Evolutionary conservation across 2,888 invertebrate species (phyloP), one percentile per base, ranked within the genome.

Genomic region (Flabesymbios commensalis): DNA sequence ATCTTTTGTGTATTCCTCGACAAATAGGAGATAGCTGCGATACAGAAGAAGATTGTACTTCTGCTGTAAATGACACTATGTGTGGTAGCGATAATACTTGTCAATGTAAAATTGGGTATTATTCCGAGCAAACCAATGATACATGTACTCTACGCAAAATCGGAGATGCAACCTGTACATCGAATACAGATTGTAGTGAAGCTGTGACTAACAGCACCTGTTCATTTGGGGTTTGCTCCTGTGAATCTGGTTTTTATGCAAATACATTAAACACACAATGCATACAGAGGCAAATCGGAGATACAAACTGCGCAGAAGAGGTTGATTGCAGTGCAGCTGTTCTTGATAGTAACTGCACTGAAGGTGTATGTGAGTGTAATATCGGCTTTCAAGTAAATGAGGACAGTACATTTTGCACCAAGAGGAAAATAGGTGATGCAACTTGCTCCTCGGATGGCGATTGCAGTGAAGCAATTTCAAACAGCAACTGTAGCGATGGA

Each of bases 261-360:
- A 36, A 7, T 10, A 5, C 33, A 4, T 4, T 14, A 41, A 17
- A 36, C 29, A 43, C 28, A 36, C 29, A 19, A 19, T 57, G 57
- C 48, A 57, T n/a, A 3, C 45, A 7, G 17, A 5, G 57, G 22
- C 10, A 22, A 22, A 68, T 72, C 17, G 70, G 69, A 2, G 68
- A 69, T 55, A 54, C 47, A 7, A 70, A 60, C 0, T 73, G 73
- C 59, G 28, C 42, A 14, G 17, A 52, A 22, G 59, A 63, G 28
- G 33, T 17, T 2, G 75, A 75, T 57, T 75, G 75, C 42, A 32
- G 32, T 5, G 57, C 28, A n/a, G 45, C 70, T 3, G 62, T 57
- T n/a, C 28, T 10, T 17, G 5, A 43, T 3, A 55, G 55, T 55
- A 17, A 22, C 28, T 55, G 55, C 29, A 7, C 10, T 4, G 24